Evolutionary conservation across 2,797 vertebrate species (phyloP).

Genomic region (Crax fasciolata): DNA sequence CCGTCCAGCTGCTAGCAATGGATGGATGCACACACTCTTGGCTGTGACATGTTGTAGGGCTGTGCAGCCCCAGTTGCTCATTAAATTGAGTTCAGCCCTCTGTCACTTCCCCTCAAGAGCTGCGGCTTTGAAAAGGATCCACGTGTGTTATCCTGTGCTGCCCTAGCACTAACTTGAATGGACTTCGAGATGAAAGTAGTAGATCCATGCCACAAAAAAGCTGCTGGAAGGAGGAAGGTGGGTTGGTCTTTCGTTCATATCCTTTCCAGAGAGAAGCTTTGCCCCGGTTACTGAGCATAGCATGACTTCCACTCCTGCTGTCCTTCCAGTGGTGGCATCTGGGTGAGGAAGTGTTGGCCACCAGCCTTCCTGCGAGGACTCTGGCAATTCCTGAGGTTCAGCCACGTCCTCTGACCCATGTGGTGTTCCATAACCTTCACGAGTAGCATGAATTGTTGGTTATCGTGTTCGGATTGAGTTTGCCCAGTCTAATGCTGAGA

Average conservation of each 20-base stretch:
- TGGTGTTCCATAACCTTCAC: background rate
- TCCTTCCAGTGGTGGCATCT: background rate
- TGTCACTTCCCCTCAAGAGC: fast-evolving
- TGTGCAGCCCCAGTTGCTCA: background rate
- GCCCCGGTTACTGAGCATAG: background rate
- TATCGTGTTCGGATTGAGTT: background rate
- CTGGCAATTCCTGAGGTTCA: background rate
- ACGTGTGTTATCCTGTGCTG: background rate
- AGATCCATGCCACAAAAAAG: background rate
- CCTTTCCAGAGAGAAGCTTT: background rate
- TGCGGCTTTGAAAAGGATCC: background rate
- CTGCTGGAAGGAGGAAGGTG: background rate
- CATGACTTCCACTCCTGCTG: background rate
- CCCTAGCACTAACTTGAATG: fast-evolving
- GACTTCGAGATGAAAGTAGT: background rate
- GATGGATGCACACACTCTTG: background rate
- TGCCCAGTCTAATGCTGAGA: background rate
- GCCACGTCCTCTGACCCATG: background rate
- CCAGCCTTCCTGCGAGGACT: background rate
- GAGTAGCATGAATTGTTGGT: background rate
- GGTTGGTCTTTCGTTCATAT: background rate
- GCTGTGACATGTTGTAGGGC: background rate
- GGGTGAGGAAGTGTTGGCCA: background rate
- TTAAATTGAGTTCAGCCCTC: background rate
- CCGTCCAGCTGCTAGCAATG: background rate